These are phyloP conservation scores for Leuciscus waleckii DNA, from an alignment of 2,797 vertebrate species.

Conservation along the genomic window DNA sequence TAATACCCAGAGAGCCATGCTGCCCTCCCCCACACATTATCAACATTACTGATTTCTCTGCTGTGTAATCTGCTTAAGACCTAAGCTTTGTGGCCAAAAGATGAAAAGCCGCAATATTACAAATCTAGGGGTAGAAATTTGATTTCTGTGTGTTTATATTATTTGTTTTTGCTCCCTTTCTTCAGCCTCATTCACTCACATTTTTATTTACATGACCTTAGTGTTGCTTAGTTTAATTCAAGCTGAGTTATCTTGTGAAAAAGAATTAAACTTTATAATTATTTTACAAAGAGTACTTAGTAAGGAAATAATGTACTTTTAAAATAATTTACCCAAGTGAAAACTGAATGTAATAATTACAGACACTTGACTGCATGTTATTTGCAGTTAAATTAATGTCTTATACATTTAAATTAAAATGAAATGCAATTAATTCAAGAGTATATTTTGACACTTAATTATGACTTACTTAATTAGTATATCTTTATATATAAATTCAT, in stretches of 20 bases:
- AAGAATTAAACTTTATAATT: not conserved
- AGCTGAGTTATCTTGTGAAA: not conserved
- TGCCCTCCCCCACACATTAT: constrained; percentile 64
- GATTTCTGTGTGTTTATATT: constrained; percentile 44
- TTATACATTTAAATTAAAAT: not conserved
- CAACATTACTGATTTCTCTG: constrained; percentile 74
- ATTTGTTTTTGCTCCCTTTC: constrained; percentile 17
- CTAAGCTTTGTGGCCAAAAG: constrained; percentile 75
- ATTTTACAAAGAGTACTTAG: not conserved
- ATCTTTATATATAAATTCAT: not conserved
- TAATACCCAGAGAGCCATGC: constrained; percentile 63
- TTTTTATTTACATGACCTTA: constrained; percentile 18
- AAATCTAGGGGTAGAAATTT: constrained; percentile 60
- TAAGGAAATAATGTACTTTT: not conserved
- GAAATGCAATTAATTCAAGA: not conserved
- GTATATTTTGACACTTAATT: not conserved
- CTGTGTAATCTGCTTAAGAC: constrained; percentile 81
- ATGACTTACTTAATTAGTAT: not conserved
- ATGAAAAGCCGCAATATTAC: constrained; percentile 74
- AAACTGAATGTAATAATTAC: not conserved
- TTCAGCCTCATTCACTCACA: not conserved
- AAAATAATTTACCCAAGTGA: not conserved
- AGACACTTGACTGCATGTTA: not conserved
- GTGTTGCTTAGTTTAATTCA: constrained; percentile 29
- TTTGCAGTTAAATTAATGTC: not conserved